Percentiles rank a stretch among this genome's conserved stretches.
Conservation (phyloP, 1,140 invertebrate genomes). For the Portunus trituberculatus region DNA sequence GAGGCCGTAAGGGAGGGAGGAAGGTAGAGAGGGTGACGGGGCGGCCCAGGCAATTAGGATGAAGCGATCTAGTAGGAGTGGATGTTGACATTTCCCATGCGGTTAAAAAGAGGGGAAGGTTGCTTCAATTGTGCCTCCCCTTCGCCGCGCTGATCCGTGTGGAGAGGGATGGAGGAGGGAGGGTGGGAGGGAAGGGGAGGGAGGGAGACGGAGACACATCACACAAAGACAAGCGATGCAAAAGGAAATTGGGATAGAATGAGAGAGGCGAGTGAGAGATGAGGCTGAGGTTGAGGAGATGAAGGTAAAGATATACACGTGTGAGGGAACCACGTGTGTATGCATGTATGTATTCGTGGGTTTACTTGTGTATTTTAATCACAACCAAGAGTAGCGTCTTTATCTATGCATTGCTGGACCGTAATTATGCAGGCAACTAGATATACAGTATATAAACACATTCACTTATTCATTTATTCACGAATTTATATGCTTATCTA, state of each 20-base stretch:
- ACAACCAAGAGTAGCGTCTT: no score
- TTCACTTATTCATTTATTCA: no score
- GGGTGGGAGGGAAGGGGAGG: not conserved
- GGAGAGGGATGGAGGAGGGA: not conserved
- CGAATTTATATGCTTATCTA: no score
- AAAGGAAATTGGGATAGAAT: no score
- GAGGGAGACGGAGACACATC: not conserved
- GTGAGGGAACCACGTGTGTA: no score
- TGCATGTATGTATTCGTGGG: no score
- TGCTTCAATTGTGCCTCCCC: not conserved
- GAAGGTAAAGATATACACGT: no score
- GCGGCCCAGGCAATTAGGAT: constrained; percentile 35
- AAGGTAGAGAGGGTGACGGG: not conserved
- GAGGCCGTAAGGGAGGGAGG: not conserved
- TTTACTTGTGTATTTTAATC: no score
- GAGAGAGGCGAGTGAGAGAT: not conserved
- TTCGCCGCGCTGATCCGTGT: not conserved
- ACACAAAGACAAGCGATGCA: not conserved
- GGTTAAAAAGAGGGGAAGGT: constrained; percentile 44
- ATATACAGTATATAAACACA: no score
- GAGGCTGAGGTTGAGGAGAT: not conserved
- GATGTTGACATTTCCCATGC: constrained; percentile 50
- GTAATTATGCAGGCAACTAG: no score
- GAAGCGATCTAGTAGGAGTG: not conserved
- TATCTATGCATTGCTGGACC: no score